Evolutionary conservation across 1,140 invertebrate species (phyloP), one percentile per base, ranked within the genome.

Genomic region (Apis florea): DNA sequence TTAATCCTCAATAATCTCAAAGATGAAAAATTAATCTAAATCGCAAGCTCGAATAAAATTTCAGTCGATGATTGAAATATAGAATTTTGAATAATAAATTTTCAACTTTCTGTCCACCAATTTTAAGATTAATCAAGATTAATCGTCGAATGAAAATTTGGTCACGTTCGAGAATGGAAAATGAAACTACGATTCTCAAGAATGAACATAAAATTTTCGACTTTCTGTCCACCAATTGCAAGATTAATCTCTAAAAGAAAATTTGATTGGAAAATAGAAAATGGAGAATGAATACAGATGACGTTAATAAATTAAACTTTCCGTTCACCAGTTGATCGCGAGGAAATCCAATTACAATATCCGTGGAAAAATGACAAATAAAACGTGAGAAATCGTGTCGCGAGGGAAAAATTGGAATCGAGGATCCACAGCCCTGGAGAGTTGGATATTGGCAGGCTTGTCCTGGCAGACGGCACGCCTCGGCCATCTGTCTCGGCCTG

Each of bases 391-490:
- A 53, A n/a, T n/a, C n/a, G 11, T 67, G 26, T 40, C 31, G 31
- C 31, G 54, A 75, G 68, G 79, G 26, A 83, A 78, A 80, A 61
- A 63, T 49, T 40, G 58, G 17, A 11, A 64, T 17, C 6, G 17
- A 26, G 12, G 21, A 47, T 31, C 13, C 6, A 1, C 1, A 19
- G 2, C 51, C n/a, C 19, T 54, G 24, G 49, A 17, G 53, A 83
- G 71, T 79, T 75, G 47, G 68, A 88, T 89, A 90, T 90, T 90
- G 77, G 83, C 70, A 49, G 53, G 78, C 86, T 80, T 90, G 88
- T 90, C 72, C 72, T 66, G 68, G 82, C 89, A 90, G 89, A 82
- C 84, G 89, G 87, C 89, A 90, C 89, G 85, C 87, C 81, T 77
- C 47, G 83, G 69, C 87, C 89, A 89, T 90, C 89, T 90, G 89